These are phyloP conservation scores for Clarias macrocephalus DNA, from an alignment of 2,113 vertebrate genomes.

Conservation along the genomic window DNA sequence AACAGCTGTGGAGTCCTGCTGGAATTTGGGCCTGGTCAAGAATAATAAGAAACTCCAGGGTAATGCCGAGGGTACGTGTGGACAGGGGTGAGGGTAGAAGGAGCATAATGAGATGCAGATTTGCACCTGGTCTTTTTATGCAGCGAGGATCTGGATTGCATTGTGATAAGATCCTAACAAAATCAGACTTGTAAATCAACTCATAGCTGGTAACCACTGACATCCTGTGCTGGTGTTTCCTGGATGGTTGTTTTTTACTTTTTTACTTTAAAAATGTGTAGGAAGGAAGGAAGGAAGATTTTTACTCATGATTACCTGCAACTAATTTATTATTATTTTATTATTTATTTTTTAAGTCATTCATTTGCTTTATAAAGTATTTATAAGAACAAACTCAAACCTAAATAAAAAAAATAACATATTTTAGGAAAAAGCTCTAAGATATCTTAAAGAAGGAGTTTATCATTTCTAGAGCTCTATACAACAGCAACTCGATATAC, in stretches of 20 bases:
- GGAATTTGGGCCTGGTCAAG: constrained; percentile 12
- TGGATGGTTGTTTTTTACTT: not conserved
- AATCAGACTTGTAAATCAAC: not conserved
- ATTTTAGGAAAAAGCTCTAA: too few relatives aligned
- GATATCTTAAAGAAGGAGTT: not conserved
- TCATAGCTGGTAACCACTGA: not conserved
- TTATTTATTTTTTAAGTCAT: too few relatives aligned
- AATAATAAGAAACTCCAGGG: constrained; percentile 15
- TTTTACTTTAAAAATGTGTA: not conserved
- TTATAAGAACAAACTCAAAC: not conserved
- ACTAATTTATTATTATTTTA: not conserved
- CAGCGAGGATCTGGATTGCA: not conserved
- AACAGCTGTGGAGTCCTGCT: constrained; percentile 26
- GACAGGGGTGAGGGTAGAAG: not conserved
- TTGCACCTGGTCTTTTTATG: not conserved
- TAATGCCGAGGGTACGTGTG: not conserved
- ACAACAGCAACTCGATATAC: not conserved
- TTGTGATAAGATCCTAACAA: not conserved
- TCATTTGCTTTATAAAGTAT: not conserved
- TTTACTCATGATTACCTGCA: not conserved
- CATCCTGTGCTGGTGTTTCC: not conserved
- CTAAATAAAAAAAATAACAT: not conserved
- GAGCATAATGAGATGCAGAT: not conserved
- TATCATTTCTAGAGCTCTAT: not conserved
- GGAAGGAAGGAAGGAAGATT: too few relatives aligned